Evolutionary conservation across 1,140 invertebrate species (phyloP).

Genomic region (Drosophila funebris): DNA sequence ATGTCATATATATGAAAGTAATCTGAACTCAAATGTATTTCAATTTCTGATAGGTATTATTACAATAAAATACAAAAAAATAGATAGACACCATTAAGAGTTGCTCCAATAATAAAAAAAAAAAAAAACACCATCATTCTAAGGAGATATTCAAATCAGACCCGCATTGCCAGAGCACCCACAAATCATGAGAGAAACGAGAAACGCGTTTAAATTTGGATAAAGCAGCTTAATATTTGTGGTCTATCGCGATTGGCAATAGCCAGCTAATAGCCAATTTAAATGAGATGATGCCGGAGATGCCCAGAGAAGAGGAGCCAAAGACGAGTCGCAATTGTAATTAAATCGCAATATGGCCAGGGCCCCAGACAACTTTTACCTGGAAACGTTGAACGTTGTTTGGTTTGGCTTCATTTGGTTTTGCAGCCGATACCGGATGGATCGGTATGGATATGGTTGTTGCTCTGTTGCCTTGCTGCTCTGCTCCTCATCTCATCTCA

Average conservation of each 20-base stretch:
- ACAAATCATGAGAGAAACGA: constrained; percentile 26
- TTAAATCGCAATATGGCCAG: constrained; percentile 72
- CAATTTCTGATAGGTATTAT: constrained; percentile 1
- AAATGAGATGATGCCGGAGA: constrained; percentile 58
- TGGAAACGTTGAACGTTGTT: constrained; percentile 9
- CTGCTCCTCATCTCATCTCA: constrained; percentile 8
- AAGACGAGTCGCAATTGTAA: constrained; percentile 62
- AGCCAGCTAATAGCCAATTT: constrained; percentile 68
- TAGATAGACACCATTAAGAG: neutral
- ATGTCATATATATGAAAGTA: neutral
- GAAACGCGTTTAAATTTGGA: constrained; percentile 28
- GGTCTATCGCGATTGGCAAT: constrained; percentile 17
- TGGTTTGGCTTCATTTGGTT: constrained; percentile 1
- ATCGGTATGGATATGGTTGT: constrained; percentile 8
- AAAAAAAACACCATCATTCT: constrained; percentile 1
- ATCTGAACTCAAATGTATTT: neutral
- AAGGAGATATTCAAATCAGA: constrained; percentile 21
- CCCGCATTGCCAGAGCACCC: constrained; percentile 32
- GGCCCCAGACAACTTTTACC: constrained; percentile 41
- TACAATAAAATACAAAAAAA: neutral
- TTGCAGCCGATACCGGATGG: constrained; percentile 29
- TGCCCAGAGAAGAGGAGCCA: neutral
- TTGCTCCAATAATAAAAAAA: neutral
- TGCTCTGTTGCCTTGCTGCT: neutral
- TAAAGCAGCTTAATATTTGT: neutral